A percentile compares a stretch with the other conserved stretches of the same genome.
phyloP scores from a whole-genome alignment of 2,113 vertebrate species.

The Columba janthina region DNA sequence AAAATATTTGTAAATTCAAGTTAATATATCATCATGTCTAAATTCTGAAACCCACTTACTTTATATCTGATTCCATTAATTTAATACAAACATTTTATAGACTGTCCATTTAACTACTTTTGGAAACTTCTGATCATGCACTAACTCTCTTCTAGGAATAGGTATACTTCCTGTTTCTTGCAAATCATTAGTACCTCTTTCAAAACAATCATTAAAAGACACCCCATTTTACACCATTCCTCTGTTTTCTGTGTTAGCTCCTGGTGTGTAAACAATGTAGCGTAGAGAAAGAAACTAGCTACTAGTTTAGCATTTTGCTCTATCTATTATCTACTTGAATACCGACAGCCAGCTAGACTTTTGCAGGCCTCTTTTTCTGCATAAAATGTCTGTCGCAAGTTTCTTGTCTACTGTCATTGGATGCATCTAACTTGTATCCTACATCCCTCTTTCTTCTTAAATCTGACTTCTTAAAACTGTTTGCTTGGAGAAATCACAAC shows the following conservation, averaged over 20 bases:
- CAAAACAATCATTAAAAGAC: neutral
- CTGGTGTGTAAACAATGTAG: neutral
- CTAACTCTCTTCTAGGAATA: neutral
- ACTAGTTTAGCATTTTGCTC: neutral
- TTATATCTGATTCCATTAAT: neutral
- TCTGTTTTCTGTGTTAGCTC: neutral
- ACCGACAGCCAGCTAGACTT: neutral
- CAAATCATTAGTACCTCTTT: neutral
- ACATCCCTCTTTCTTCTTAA: neutral
- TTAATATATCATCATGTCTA: neutral
- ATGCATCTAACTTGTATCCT: neutral
- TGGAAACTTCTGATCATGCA: neutral
- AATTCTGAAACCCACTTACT: neutral
- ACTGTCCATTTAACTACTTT: neutral
- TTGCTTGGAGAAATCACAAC: neutral
- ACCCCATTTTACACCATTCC: neutral
- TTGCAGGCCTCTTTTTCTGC: neutral
- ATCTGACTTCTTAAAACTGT: neutral
- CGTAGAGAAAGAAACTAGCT: neutral
- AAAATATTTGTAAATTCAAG: neutral
- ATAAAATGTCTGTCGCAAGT: neutral
- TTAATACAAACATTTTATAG: neutral
- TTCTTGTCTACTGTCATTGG: neutral
- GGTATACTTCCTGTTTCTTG: neutral
- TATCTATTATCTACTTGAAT: neutral